Evolutionary conservation across 2,113 vertebrate genomes (phyloP).

Genomic region (Lepus timidus): DNA sequence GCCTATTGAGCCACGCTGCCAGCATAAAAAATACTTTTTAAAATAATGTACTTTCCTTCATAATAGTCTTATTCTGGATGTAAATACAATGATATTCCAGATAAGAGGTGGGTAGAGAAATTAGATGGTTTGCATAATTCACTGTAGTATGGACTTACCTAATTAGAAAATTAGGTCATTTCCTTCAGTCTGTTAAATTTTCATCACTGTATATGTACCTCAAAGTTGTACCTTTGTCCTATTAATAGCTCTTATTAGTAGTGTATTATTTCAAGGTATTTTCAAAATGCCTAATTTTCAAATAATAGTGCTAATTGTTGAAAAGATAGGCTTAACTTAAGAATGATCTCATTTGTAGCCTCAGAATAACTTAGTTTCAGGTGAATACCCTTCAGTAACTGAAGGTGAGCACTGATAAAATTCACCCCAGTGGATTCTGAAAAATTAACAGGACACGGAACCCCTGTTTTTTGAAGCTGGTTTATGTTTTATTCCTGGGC

Average conservation of each 20-base stretch:
- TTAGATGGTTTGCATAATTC: not conserved
- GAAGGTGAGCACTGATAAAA: conserved; percentile 38
- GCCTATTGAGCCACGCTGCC: no score
- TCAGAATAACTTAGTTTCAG: not conserved
- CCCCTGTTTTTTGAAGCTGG: not conserved
- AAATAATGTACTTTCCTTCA: conserved; percentile 15
- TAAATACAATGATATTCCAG: not conserved
- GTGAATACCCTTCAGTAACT: conserved; percentile 30
- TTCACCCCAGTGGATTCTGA: conserved; percentile 21
- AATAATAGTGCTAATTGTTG: not conserved
- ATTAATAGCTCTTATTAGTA: not conserved
- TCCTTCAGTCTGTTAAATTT: conserved; percentile 14
- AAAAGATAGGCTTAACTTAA: conserved; percentile 19
- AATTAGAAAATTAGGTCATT: not conserved
- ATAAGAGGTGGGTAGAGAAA: not conserved
- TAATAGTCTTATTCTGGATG: not conserved
- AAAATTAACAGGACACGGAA: not conserved
- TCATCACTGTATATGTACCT: not conserved
- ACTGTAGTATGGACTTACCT: not conserved
- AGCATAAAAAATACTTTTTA: not conserved
- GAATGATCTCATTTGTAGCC: not conserved
- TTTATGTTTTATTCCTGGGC: conserved; percentile 15
- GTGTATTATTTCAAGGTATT: not conserved
- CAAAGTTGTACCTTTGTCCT: not conserved
- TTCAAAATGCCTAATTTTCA: conserved; percentile 11